Base-by-base conservation (phyloP, 2,888 invertebrate genomes). In the Seira sanloemensis region DNA sequence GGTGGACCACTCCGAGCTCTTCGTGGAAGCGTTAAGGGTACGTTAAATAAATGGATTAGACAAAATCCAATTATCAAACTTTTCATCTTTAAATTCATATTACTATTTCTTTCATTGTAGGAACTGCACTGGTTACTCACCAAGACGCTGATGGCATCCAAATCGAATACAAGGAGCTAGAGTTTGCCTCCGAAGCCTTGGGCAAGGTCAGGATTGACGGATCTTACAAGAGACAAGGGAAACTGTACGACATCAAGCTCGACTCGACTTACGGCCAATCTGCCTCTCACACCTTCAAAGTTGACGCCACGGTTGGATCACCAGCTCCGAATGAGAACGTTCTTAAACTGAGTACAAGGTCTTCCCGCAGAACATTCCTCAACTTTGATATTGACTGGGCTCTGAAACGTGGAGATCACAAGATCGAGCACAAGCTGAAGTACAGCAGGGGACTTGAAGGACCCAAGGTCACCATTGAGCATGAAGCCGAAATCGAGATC, bases 311-410 rank as follows among this genome's bases (percentile, higher is more conserved):
- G 0, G 66, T 78, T 19, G 85, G 83, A 18, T 54, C 68, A n/a
- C 79, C 81, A 16, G 26, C 54, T 18, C 37, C 80, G 1, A 50
- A 68, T 16, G 73, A 82, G 27, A 74, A 62, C 9, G 54, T 86
- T 23, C 67, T 86, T 54, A 81, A 82, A 12, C 18, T 74, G 12
- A 65, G 37, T 25, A 80, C 80, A 16, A 72, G 81, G 1, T 88
- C 88, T 0, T 85, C 86, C n/a, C 85, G 88, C 27, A 79, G 86
- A 58, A 69, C 84, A 12, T 73, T 85, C 62, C 46, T 88, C 7
- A 89, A 88, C 77, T 94, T 95, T 90, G 93, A 92, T 77, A 26
- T 94, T 1, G 92, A 93, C 50, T 94, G 93, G 89, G 93, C 94
- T 78, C 91, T 92, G 81, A 92, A 62, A 23, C 68, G 71, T 5